Percentiles rank a stretch among this genome's conserved stretches.
Evolutionary conservation across 2,888 invertebrate genomes (phyloP).

Genomic region (Pseudococcus jackbeardsleyi): DNA sequence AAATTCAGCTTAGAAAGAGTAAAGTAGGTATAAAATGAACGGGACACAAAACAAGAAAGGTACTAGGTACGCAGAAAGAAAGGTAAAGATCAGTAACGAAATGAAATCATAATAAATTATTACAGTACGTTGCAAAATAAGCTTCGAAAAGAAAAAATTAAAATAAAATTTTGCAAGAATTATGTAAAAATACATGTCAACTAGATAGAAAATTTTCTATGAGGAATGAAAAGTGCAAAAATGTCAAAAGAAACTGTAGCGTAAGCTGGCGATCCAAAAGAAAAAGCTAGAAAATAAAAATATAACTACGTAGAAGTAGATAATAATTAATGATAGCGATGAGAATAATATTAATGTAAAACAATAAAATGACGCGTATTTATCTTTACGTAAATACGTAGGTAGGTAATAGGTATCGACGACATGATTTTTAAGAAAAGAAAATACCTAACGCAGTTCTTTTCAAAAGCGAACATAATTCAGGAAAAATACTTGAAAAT

Average conservation of each 20-base stretch:
- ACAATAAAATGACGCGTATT: not conserved
- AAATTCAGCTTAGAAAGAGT: not conserved
- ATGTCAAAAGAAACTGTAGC: conserved; percentile 56
- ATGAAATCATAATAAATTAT: not conserved
- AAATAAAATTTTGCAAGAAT: not conserved
- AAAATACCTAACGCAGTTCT: not conserved
- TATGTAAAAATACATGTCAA: not conserved
- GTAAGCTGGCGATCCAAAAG: conserved; percentile 52
- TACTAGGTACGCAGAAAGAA: not conserved
- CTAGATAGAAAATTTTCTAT: conserved; percentile 1
- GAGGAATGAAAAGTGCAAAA: conserved; percentile 1
- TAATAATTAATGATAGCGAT: conserved; percentile 65
- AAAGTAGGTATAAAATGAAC: not conserved
- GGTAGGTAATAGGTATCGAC: not conserved
- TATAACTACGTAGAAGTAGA: conserved; percentile 69
- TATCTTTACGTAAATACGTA: not conserved
- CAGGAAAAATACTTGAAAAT: too few species aligned
- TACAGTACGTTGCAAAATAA: not conserved
- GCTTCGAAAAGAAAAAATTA: not conserved
- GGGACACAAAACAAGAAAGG: not conserved
- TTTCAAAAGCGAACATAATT: not conserved
- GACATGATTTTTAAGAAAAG: conserved; percentile 29
- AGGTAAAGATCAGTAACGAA: not conserved
- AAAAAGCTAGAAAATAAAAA: conserved; percentile 52
- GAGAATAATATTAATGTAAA: conserved; percentile 58